Evolutionary conservation across 2,888 invertebrate species (phyloP), one percentile per base, ranked within the genome.

Genomic region (Globia sparganii): DNA sequence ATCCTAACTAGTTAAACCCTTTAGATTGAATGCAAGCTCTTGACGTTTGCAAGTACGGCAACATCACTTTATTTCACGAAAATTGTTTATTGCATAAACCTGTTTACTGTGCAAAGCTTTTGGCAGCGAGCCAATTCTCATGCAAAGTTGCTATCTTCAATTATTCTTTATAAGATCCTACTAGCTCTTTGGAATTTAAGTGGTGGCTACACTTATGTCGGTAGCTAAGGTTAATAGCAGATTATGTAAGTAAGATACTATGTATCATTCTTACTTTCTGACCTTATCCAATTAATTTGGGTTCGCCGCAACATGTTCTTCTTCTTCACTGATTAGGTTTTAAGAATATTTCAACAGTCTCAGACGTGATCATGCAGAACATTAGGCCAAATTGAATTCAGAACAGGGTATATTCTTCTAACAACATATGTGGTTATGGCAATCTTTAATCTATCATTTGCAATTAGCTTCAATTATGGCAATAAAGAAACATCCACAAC

Each of bases 131-230:
- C 81, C 81, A 81, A 66, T 62, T 61, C 64, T 28, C 65, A 83
- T 81, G 83, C 83, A 81, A 83, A 83, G 49, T 83, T 77, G 65
- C 78, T 69, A 40, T 83, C 84, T 79, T 79, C 84, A 81, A 81
- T 81, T 83, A 81, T 81, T 83, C 79, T 81, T 83, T 84, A 71
- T 79, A 74, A 81, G 53, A 74, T 74, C 70, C 43, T 58, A 59
- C 58, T 69, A 59, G 31, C 34, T 79, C 28, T 69, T 66, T 70
- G 49, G 25, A 68, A 28, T 74, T 79, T 74, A 59, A 83, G 83
- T 61, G 46, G 34, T 43, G 56, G 61, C 56, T 49, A 15, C 65
- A 66, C 66, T 61, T 81, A 37, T 28, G 58, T 40, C 6, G 3
- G 64, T 43, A 59, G 59, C 21, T 59, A 73, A 5, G 11, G 1